phyloP scores from a whole-genome alignment of 2,113 vertebrate genomes.

The Brienomyrus brachyistius region DNA sequence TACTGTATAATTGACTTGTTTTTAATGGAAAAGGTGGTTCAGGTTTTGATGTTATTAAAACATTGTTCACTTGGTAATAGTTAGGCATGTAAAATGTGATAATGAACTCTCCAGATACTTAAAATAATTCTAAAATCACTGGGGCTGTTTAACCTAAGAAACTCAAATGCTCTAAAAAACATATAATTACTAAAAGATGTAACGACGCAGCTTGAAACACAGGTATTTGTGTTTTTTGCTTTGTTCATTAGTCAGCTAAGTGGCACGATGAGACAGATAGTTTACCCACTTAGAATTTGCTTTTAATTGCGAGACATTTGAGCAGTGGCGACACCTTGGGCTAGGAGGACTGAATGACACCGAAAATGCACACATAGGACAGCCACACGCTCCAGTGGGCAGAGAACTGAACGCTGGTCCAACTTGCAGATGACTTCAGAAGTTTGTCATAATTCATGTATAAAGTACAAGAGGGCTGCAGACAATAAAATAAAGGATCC shows the following conservation, averaged over 20 bases:
- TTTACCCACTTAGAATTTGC: background rate
- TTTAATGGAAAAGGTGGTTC: background rate
- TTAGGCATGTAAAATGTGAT: background rate
- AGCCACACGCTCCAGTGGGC: background rate
- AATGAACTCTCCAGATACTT: background rate
- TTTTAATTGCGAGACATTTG: background rate
- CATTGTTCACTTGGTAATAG: background rate
- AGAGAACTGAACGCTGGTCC: background rate
- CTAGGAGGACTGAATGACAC: background rate
- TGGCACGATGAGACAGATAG: background rate
- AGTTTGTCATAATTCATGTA: background rate
- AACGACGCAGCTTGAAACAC: background rate
- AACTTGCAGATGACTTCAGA: constrained; percentile 5
- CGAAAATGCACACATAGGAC: background rate
- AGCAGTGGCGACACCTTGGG: background rate
- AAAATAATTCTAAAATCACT: background rate
- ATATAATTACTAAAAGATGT: background rate
- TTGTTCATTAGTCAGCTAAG: background rate
- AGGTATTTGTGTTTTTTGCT: background rate
- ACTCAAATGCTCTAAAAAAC: background rate
- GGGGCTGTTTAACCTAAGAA: background rate
- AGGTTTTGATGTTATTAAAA: background rate
- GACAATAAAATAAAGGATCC: constrained; percentile 33
- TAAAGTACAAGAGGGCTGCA: constrained; percentile 12
- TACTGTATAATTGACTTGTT: background rate